Evolutionary conservation across 2,888 invertebrate genomes (phyloP), one percentile per base, ranked within the genome.

Genomic region (Amiota communis): DNA sequence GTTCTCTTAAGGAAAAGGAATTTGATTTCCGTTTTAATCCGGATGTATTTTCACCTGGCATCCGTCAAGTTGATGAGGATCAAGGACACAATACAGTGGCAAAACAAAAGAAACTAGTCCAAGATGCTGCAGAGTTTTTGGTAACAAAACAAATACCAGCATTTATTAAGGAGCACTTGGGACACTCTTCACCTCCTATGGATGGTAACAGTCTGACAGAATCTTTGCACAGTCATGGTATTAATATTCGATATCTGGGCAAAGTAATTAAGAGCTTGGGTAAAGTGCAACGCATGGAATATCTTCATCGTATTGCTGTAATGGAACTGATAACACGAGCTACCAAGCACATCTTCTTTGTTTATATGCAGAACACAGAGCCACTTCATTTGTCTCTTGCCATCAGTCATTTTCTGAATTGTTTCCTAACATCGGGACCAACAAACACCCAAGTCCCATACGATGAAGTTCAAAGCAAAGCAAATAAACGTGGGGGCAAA

Each of bases 11-110:
- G 89, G 98, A 98, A 81, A 95, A 96, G 0, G 98, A 98, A 90
- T 98, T 99, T 90, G 98, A 97, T 89, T 96, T 99, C 78, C 93
- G 98, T 76, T 99, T 99, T 91, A 99, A 99, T 91, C 98, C 99
- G 0, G 99, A 99, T 91, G 97, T 98, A 76, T 99, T 96, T 91
- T 98, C 98, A 11, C 96, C 96, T 0, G 97, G 97, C 71, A 98
- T 99, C 75, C 93, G 92, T 73, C 98, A 98, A 91, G 92, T 93
- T 17, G 93, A 95, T 80, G 83, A 86, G 8, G 91, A 93, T 20
- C 93, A 94, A 86, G 93, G 93, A 86, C 89, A 93, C 79, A 92
- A 93, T 81, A 92, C 92, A 56, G 91, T 97, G 71, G 92, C 93
- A 78, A 95, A 95, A 87, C 98, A 99, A 89, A 93, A 96, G 74